These are phyloP conservation scores for Lycia hirtaria DNA, from an alignment of 2,888 invertebrate genomes.

Conservation along the genomic window DNA sequence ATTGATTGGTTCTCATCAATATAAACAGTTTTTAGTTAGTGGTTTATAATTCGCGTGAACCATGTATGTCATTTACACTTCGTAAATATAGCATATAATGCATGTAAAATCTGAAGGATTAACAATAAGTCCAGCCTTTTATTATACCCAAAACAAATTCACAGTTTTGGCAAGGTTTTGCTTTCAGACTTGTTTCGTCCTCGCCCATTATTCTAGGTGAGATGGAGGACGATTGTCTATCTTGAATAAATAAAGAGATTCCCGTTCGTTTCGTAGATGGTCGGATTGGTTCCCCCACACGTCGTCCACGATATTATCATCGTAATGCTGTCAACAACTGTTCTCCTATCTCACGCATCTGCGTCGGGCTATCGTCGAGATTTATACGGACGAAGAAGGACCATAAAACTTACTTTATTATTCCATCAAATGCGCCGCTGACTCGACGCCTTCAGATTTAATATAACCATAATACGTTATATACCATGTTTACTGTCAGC, in stretches of 20 bases:
- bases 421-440: slow-evolving; percentile 67
- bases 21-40: no score
- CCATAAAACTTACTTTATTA: slow-evolving; percentile 74
- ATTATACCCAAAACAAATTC: neutral
- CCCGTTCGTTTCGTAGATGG: slow-evolving; percentile 1
- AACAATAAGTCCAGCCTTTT: neutral
- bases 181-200: neutral
- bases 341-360: slow-evolving; percentile 60
- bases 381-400: slow-evolving; percentile 65
- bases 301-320: slow-evolving; percentile 44
- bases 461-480: slow-evolving; percentile 50
- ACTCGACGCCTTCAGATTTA: slow-evolving; percentile 52
- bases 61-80: no score
- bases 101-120: neutral
- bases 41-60: no score
- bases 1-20: no score
- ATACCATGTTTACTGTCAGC: slow-evolving; percentile 40
- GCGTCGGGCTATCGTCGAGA: slow-evolving; percentile 57
- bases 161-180: neutral
- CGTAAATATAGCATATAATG: no score
- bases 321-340: slow-evolving; percentile 55
- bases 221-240: slow-evolving; percentile 1
- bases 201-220: neutral
- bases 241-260: slow-evolving; percentile 15
- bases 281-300: neutral